These are phyloP conservation scores for Sialis fuliginosa DNA, from an alignment of 2,888 invertebrate genomes.

Conservation along the genomic window DNA sequence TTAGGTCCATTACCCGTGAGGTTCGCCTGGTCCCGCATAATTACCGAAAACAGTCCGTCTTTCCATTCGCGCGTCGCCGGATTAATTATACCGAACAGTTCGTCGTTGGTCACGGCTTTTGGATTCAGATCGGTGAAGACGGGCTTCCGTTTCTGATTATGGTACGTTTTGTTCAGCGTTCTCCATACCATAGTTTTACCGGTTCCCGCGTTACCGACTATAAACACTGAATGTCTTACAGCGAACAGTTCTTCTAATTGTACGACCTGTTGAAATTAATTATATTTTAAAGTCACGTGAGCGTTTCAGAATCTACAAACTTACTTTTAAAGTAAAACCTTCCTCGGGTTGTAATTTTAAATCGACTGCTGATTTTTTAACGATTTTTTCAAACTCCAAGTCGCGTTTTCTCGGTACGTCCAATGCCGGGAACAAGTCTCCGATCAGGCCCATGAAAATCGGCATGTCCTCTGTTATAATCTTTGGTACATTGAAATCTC, in stretches of 20 bases:
- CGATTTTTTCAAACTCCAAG: slow-evolving; percentile 63
- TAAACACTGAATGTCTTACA: slow-evolving; percentile 86
- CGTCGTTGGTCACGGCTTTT: slow-evolving; percentile 90
- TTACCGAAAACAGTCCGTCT: slow-evolving; percentile 73
- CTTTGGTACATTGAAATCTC: slow-evolving; percentile 91
- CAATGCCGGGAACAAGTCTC: slow-evolving; percentile 80
- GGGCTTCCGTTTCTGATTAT: slow-evolving; percentile 66
- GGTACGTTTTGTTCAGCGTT: slow-evolving; percentile 67
- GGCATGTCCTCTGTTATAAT: slow-evolving; percentile 83
- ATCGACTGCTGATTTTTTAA: slow-evolving; percentile 60
- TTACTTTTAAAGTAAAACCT: slow-evolving; percentile 65
- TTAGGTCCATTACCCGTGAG: slow-evolving; percentile 71
- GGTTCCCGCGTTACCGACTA: slow-evolving; percentile 71
- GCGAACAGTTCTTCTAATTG: slow-evolving; percentile 85
- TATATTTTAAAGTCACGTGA: background rate
- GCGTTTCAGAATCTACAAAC: background rate
- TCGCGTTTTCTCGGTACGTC: slow-evolving; percentile 82
- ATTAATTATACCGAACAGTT: slow-evolving; percentile 86
- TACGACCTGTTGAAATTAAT: slow-evolving; percentile 41
- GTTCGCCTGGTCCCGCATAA: slow-evolving; percentile 89
- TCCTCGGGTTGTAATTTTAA: slow-evolving; percentile 81
- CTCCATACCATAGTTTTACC: slow-evolving; percentile 91
- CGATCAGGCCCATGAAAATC: slow-evolving; percentile 86
- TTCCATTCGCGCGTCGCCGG: slow-evolving; percentile 90
- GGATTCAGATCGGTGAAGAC: slow-evolving; percentile 83